Evolutionary conservation across 2,888 invertebrate genomes (phyloP).

Genomic region (Drosophila kanekoi): DNA sequence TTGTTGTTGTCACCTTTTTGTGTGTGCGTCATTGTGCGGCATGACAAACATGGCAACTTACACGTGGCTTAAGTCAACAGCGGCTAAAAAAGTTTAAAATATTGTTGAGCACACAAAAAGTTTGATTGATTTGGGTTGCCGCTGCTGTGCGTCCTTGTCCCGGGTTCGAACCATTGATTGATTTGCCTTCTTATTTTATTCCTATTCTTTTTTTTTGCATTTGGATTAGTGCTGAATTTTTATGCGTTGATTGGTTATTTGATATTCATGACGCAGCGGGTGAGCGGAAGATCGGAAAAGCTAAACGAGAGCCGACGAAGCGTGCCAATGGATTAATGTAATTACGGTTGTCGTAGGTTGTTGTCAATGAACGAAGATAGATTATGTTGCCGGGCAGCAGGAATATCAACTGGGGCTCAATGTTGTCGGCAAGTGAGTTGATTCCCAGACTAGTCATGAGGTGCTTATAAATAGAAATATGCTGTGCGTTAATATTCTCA

Average conservation of each 20-base stretch:
- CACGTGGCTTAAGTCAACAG: constrained; percentile 73
- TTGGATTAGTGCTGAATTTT: constrained; percentile 68
- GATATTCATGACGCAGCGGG: constrained; percentile 68
- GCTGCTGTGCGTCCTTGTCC: constrained; percentile 41
- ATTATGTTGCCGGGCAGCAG: constrained; percentile 12
- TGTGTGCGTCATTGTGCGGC: constrained; percentile 54
- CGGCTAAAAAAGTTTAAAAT: constrained; percentile 55
- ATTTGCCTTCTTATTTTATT: constrained; percentile 40
- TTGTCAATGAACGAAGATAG: constrained; percentile 33
- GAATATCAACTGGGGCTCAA: background rate
- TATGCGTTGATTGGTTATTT: constrained; percentile 73
- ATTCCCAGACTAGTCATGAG: background rate
- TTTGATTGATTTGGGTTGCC: constrained; percentile 74
- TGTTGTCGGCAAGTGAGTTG: constrained; percentile 3
- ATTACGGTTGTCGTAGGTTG: constrained; percentile 68
- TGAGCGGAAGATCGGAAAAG: constrained; percentile 24
- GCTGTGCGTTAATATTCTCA: no score
- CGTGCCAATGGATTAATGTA: constrained; percentile 70
- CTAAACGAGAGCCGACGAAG: constrained; percentile 32
- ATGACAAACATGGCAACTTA: constrained; percentile 58
- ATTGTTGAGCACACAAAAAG: constrained; percentile 55
- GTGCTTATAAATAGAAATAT: background rate
- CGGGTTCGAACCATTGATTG: constrained; percentile 60
- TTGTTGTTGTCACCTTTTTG: constrained; percentile 49
- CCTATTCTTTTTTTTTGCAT: constrained; percentile 28